Percentiles rank a stretch among this genome's conserved stretches.
These are phyloP conservation scores for Patiria pectinifera DNA, from an alignment of 53 echinoderm and acorn worm genomes.

Conservation along the genomic window DNA sequence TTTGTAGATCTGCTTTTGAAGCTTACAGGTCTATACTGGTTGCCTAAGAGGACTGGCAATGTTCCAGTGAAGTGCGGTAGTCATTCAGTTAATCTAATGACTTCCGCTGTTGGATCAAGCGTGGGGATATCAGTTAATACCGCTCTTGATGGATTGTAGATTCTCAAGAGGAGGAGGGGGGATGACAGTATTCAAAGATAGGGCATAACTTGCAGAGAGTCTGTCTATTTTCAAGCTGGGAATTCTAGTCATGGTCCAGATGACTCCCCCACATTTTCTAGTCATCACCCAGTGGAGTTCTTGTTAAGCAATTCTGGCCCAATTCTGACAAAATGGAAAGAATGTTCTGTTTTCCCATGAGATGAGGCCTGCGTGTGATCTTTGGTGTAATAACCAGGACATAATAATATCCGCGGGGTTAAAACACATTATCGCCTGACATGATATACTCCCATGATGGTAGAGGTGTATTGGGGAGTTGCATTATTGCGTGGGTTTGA, in stretches of 20 bases:
- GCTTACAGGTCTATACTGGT: no score
- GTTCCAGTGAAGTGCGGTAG: background rate
- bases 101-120: background rate
- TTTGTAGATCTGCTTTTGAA: no score
- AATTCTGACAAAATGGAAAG: constrained; percentile 48
- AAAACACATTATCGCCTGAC: background rate
- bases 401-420: constrained; percentile 11
- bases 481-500: no score
- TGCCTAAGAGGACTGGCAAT: no score
- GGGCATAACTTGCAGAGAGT: background rate
- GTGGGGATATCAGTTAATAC: background rate
- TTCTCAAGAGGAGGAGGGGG: background rate
- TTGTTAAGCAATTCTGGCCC: constrained; percentile 30
- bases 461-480: no score
- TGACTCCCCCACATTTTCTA: background rate
- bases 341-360: constrained; percentile 20
- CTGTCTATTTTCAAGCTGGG: background rate
- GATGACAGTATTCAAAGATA: background rate
- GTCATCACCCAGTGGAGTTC: background rate
- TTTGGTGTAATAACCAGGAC: background rate
- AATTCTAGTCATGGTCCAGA: background rate
- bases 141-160: background rate
- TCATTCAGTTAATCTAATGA: background rate
- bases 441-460: background rate
- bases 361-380: constrained; percentile 16